Conservation (phyloP, 2,113 vertebrate species). For the Strix aluco region DNA sequence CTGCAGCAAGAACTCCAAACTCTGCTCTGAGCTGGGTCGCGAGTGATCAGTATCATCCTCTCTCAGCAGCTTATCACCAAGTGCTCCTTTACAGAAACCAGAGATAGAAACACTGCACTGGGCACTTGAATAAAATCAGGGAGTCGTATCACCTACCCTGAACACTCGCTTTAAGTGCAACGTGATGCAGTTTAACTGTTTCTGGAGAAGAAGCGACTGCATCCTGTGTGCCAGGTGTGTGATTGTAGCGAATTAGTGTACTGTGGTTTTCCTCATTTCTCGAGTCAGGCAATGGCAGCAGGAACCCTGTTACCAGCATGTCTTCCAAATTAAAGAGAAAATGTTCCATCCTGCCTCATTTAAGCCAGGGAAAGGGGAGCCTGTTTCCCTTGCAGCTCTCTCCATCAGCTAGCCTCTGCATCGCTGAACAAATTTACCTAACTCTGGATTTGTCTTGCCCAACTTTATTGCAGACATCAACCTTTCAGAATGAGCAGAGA, state of each 20-base stretch:
- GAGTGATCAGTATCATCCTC: not conserved
- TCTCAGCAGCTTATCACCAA: not conserved
- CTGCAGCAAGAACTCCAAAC: not conserved
- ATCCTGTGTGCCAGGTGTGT: not conserved
- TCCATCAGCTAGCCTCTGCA: not conserved
- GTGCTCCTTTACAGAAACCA: not conserved
- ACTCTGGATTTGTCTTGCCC: not conserved
- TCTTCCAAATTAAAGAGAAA: not conserved
- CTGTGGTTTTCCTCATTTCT: not conserved
- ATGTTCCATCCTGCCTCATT: not conserved
- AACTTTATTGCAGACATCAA: not conserved
- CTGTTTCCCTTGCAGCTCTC: not conserved
- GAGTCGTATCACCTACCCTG: not conserved
- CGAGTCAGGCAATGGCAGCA: not conserved
- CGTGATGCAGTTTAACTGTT: not conserved
- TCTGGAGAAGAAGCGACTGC: not conserved
- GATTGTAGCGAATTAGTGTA: not conserved
- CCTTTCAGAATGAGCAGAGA: not conserved
- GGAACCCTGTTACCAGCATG: not conserved
- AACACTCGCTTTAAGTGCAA: not conserved
- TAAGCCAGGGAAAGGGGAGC: not conserved
- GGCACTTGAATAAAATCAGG: not conserved
- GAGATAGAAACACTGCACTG: not conserved
- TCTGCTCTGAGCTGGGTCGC: not conserved
- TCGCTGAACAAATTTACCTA: too few relatives aligned